Evolutionary conservation across 2,888 invertebrate species (phyloP), one percentile per base, ranked within the genome.

Genomic region (Nephrocerus scutellatus): DNA sequence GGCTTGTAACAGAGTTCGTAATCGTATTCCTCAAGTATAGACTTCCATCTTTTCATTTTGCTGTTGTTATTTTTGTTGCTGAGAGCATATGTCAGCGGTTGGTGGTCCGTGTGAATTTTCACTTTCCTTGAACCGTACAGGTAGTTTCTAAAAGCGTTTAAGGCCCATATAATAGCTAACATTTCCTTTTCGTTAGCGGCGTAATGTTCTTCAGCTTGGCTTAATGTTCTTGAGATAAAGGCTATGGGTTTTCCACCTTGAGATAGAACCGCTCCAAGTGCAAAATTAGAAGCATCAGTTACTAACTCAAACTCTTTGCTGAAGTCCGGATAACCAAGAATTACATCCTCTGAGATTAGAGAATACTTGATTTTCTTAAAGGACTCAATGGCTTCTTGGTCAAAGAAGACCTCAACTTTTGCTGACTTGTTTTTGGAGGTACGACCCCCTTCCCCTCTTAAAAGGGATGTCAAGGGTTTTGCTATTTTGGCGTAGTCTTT

Each of bases 231-330:
- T 0, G 43, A 43, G 2, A 46, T 23, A 12, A 46, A 46, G 2
- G 30, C 36, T 15, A 44, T 41, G 5, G 38, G 39, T 36, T 47
- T 33, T 39, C 52, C 45, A 14, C 41, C 50, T 44, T 60, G 60
- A 6, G 46, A 46, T 14, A 59, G 29, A 4, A 60, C 53, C 4
- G 44, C 51, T 1, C 56, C 59, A 3, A 58, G 30, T 2, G 56
- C 58, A n/a, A 25, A 47, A 22, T 54, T 42, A 8, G 49, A 48
- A 1, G 58, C 57, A 36, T 61, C 58, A 3, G 57, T 57, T 7
- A 55, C 55, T 22, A 43, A 24, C n/a, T 45, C 29, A 20, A 41
- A 41, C 10, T 28, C 15, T 32, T 41, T 36, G 19, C 32, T 30
- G 25, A 43, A 43, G 21, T 41, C 30, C 4, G 43, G 36, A 23